Base-by-base conservation (phyloP, 2,888 invertebrate genomes). In the Dicycla oo region DNA sequence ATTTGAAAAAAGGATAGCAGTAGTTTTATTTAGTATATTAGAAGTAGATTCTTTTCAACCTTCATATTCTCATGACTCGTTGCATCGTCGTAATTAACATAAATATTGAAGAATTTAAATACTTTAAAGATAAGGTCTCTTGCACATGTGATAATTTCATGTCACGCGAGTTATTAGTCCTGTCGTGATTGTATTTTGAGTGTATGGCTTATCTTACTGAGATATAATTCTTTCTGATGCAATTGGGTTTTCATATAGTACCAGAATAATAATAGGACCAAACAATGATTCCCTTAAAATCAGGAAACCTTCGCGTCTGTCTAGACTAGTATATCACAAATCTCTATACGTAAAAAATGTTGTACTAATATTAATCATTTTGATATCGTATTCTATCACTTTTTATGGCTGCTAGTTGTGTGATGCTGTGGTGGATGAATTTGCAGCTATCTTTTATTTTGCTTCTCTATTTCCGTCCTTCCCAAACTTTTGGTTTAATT, bases 271-370 rank as follows among this genome's bases (percentile, higher is more conserved):
- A 88, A 89, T 88, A 91, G 89, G 89, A 90, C 91, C 90, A 92
- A 91, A 86, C 79, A 79, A 72, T 83, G 49, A 78, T 86, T 82
- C 82, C 70, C 80, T 75, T 79, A 76, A 53, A 86, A 84, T 73
- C 80, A 78, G 66, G 79, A 72, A 83, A 82, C 67, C 71, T 78
- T 83, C 76, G 78, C 77, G 68, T 79, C 73, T 84, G 75, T 86
- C 83, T 87, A 80, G 84, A 84, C 76, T 84, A 87, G 83, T 84
- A 81, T 84, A 82, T 91, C 87, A 90, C 86, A 90, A 88, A 89
- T 88, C 84, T 90, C 87, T 88, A 92, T 92, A 92, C 92, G 91
- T 92, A 92, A 92, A 69, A 69, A 86, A 81, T 87, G 88, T 91
- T 89, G 86, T 90, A 88, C 82, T 88, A 83, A 86, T 91, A 88